Evolutionary conservation across 1,140 invertebrate genomes (phyloP), one percentile per base, ranked within the genome.

Genomic region (Acromyrmex echinatior): DNA sequence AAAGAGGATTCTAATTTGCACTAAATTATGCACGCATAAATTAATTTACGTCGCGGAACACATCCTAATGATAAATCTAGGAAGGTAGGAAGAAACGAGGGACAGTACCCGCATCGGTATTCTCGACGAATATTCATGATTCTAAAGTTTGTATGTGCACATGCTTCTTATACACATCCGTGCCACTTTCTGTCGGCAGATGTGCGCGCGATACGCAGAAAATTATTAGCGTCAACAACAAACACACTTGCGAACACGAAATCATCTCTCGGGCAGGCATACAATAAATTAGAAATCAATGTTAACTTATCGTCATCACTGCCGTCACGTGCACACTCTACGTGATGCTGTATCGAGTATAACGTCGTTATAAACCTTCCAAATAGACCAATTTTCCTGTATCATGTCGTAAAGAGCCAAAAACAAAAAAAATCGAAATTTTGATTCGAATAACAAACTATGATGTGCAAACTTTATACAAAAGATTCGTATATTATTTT

Each of bases 281-380:
- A 88, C 88, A 93, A 93, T 93, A 93, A 93, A 93, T 93, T 91
- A 93, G 89, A 92, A 92, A 93, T 90, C 49, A 88, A 78, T 86
- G 86, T 86, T 87, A 89, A 88, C 77, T 85, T 86, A 85, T 84
- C 80, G 14, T 49, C 25, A 14, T 73, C 16, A 25, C 21, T 68
- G 35, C 21, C 65, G 51, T 81, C 39, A 56, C 66, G 65, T 71
- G 65, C 53, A n/a, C 7, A 35, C 66, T 81, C 18, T 21, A 81
- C 14, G 65, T 90, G 90, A 88, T 90, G 86, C 86, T 91, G 18
- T 9, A 68, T 14, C 45, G 63, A 80, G 9, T 70, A 66, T 35
- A 66, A 68, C 16, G 45, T 35, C 39, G 53, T 18, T 70, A 71
- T 39, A 21, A 25, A 51, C 63, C 16, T 39, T 51, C 10, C 31